Percentiles rank a stretch among this genome's conserved stretches.
Conservation (phyloP, 1,140 invertebrate species). For the Choristoneura fumiferana region DNA sequence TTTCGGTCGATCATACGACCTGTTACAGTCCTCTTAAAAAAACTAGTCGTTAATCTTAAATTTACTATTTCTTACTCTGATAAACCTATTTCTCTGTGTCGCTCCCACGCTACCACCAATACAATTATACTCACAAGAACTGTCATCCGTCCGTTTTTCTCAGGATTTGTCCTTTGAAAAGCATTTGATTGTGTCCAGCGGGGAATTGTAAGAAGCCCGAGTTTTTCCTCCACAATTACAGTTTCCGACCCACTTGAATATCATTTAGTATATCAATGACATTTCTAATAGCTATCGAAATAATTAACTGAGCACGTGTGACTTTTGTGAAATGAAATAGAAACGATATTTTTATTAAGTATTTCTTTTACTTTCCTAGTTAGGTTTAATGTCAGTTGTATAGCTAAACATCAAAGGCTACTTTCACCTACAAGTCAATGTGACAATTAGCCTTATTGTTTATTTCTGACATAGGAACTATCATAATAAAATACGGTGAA, state of each 20-base stretch:
- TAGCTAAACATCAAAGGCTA: too few species aligned
- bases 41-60: too few species aligned
- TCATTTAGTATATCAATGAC: background rate
- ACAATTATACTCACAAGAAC: conserved; percentile 13
- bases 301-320: background rate
- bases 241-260: background rate
- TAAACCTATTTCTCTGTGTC: background rate
- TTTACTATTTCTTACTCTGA: background rate
- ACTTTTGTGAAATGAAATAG: too few species aligned
- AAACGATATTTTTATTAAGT: too few species aligned
- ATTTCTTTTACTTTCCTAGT: too few species aligned
- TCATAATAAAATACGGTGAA: too few species aligned
- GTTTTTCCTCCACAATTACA: conserved; percentile 11
- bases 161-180: conserved; percentile 12
- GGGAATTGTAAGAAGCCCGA: background rate
- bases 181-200: conserved; percentile 7
- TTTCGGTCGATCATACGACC: too few species aligned
- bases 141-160: conserved; percentile 11
- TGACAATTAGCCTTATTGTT: too few species aligned
- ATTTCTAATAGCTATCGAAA: background rate
- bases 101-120: background rate
- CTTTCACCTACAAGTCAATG: too few species aligned
- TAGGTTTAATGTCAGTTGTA: too few species aligned
- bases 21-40: too few species aligned
- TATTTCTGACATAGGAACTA: too few species aligned